These are phyloP conservation scores for Ictalurus furcatus DNA, from an alignment of 2,113 vertebrate genomes.

Conservation along the genomic window DNA sequence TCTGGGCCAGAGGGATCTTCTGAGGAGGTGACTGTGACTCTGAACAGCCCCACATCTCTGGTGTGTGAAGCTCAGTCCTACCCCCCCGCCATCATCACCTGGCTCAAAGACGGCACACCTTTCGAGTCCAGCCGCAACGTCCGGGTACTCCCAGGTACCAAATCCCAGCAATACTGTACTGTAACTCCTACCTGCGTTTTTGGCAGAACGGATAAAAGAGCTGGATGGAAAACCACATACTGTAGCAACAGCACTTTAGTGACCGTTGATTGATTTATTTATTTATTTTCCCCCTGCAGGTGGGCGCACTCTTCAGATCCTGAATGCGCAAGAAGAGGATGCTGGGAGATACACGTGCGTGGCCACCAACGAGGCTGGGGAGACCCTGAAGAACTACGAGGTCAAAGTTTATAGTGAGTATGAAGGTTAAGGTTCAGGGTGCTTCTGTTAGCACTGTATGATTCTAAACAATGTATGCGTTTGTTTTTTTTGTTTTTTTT, in stretches of 20 bases:
- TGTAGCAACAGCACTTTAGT: not conserved
- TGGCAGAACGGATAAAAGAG: not conserved
- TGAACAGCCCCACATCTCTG: conserved; percentile 88
- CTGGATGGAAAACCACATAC: not conserved
- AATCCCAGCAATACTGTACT: not conserved
- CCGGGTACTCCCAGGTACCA: conserved; percentile 88
- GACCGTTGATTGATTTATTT: no score
- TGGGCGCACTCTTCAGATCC: conserved; percentile 89
- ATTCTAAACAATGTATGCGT: not conserved
- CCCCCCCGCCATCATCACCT: conserved; percentile 87
- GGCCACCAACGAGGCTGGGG: conserved; percentile 93
- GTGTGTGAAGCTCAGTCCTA: conserved; percentile 92
- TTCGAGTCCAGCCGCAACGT: conserved; percentile 83
- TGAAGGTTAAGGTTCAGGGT: not conserved
- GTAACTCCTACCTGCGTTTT: not conserved
- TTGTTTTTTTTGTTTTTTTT: not conserved
- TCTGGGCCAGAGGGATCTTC: conserved; percentile 71
- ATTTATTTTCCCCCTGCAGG: conserved; percentile 68
- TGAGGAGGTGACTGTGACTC: conserved; percentile 86
- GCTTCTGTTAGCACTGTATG: not conserved
- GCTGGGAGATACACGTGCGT: conserved; percentile 89
- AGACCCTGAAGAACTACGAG: conserved; percentile 87
- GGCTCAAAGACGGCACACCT: conserved; percentile 86
- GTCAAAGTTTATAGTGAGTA: conserved; percentile 91
- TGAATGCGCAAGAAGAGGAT: conserved; percentile 82